Conservation (phyloP, 2,888 invertebrate species). For the Oscheius myriophilus region DNA sequence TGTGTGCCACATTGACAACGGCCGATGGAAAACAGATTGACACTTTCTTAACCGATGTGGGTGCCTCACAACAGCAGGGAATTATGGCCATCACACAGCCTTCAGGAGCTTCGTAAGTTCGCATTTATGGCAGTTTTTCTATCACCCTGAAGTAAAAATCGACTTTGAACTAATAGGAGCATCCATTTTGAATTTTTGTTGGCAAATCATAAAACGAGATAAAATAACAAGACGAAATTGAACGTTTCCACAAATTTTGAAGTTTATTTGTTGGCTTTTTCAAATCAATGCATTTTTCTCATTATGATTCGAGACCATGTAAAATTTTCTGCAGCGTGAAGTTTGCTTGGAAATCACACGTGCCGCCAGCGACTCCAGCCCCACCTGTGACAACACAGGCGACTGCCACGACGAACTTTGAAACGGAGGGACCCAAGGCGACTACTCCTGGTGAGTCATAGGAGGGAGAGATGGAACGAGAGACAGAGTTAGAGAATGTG, state of each 20-base stretch:
- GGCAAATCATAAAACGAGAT: too few species aligned
- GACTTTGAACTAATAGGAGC: too few species aligned
- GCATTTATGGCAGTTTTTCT: background rate
- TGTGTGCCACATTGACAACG: too few species aligned
- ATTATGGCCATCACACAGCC: background rate
- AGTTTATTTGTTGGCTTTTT: too few species aligned
- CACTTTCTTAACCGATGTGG: background rate
- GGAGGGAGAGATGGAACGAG: background rate
- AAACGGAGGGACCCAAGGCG: background rate
- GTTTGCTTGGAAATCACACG: constrained; percentile 37
- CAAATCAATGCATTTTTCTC: too few species aligned
- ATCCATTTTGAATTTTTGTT: too few species aligned
- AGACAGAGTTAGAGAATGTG: too few species aligned
- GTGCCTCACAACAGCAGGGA: background rate
- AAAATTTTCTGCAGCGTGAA: constrained; percentile 22
- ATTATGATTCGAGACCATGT: too few species aligned
- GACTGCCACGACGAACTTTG: background rate
- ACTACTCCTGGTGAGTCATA: constrained; percentile 28
- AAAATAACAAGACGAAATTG: too few species aligned
- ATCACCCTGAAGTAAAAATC: background rate
- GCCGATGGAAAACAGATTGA: background rate
- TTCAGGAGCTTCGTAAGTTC: background rate
- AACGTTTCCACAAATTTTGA: too few species aligned
- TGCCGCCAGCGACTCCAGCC: constrained; percentile 25
- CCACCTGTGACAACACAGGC: too few species aligned